These are phyloP conservation scores for Hoplias malabaricus DNA, from an alignment of 2,113 vertebrate genomes.

Conservation along the genomic window DNA sequence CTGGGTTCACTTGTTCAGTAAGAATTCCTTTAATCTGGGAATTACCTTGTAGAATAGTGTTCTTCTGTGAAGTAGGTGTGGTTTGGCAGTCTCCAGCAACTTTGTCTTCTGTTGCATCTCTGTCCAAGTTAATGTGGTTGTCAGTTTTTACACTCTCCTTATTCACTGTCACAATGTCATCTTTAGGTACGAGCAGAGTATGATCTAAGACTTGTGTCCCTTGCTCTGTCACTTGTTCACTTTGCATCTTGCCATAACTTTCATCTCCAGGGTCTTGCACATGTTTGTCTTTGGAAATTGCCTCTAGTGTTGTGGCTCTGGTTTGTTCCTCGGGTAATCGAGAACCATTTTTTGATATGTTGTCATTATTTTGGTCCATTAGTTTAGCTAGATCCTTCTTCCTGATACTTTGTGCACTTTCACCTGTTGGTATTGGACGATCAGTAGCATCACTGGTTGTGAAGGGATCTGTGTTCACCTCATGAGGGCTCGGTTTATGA, in stretches of 20 bases:
- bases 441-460: neutral
- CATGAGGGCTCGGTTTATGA: neutral
- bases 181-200: no score
- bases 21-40: neutral
- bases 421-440: neutral
- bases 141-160: neutral
- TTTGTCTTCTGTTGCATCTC: neutral
- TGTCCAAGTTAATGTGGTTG: neutral
- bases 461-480: neutral
- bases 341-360: neutral
- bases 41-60: neutral
- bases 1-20: neutral
- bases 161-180: neutral
- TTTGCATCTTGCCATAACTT: neutral
- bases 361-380: neutral
- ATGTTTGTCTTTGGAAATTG: neutral
- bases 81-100: neutral
- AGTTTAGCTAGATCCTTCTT: neutral
- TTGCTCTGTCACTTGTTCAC: neutral
- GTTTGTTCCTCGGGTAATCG: neutral
- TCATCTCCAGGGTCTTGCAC: neutral
- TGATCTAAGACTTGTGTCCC: neutral
- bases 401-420: neutral
- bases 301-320: neutral
- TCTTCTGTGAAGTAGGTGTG: neutral